Evolutionary conservation across 1,140 invertebrate genomes (phyloP).

Genomic region (Oncopodura yosiiana): DNA sequence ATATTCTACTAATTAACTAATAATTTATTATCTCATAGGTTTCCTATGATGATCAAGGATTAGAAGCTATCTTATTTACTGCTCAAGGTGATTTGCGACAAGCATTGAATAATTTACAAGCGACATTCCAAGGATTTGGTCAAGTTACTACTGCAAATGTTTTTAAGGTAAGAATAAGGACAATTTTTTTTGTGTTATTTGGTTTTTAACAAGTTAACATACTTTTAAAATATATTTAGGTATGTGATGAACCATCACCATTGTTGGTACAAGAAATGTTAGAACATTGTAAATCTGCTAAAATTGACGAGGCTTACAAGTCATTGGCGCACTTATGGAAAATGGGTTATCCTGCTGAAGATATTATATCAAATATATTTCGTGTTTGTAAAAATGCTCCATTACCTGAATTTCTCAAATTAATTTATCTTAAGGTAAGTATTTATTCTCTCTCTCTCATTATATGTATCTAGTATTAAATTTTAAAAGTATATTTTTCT

Average conservation of each 20-base stretch:
- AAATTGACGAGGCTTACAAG: conserved; percentile 81
- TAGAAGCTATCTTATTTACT: conserved; percentile 95
- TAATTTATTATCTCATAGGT: conserved; percentile 46
- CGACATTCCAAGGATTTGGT: conserved; percentile 88
- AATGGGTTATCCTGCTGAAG: conserved; percentile 89
- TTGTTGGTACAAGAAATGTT: conserved; percentile 87
- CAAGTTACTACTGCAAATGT: conserved; percentile 89
- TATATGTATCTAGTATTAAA: conserved; percentile 16
- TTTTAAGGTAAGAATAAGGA: conserved; percentile 62
- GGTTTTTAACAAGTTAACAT: not conserved
- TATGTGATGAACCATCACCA: conserved; percentile 98
- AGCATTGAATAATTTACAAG: conserved; percentile 95
- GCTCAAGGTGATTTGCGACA: conserved; percentile 98
- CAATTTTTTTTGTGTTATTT: not conserved
- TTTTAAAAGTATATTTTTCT: conserved; percentile 25
- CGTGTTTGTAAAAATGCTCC: conserved; percentile 79
- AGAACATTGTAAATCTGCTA: conserved; percentile 63
- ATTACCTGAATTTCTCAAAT: conserved; percentile 68
- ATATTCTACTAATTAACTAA: not conserved
- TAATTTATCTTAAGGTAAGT: conserved; percentile 73
- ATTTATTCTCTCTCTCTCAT: not conserved
- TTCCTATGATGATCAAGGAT: conserved; percentile 81
- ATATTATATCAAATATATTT: conserved; percentile 92
- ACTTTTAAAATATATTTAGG: conserved; percentile 42
- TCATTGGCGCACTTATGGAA: conserved; percentile 79